A percentile compares a stretch with the other conserved stretches of the same genome.
Evolutionary conservation across 2,797 vertebrate species (phyloP).

Genomic region (Coregonus suidteri): DNA sequence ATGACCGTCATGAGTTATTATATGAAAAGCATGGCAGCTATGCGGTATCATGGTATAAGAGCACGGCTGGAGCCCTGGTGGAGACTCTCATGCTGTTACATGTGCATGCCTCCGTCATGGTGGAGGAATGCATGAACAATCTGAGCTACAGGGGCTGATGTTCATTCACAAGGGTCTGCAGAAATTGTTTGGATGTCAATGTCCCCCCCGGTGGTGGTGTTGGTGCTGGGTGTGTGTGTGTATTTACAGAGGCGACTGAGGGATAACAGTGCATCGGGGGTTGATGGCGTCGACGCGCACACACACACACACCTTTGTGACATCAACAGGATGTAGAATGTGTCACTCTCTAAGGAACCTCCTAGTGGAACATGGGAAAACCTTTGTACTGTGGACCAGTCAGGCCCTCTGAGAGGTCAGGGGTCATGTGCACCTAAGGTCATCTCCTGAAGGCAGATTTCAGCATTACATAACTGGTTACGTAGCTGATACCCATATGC

Average conservation of each 20-base stretch:
- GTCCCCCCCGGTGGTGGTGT: not conserved
- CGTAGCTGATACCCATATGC: not conserved
- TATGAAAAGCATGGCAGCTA: not conserved
- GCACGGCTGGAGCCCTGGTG: not conserved
- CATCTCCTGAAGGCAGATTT: too few relatives aligned
- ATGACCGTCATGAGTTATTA: not conserved
- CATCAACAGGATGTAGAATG: constrained; percentile 48
- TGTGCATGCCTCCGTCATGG: constrained; percentile 33
- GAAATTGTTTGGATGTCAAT: constrained; percentile 22
- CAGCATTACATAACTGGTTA: not conserved
- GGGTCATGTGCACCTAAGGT: not conserved
- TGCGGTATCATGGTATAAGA: not conserved
- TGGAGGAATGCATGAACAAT: constrained; percentile 46
- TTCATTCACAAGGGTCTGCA: constrained; percentile 27
- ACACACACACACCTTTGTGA: constrained; percentile 22
- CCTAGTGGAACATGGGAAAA: constrained; percentile 28
- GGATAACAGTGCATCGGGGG: not conserved
- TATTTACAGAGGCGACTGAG: not conserved
- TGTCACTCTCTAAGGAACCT: constrained; percentile 37
- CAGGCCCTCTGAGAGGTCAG: constrained; percentile 22
- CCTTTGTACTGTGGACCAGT: constrained; percentile 31
- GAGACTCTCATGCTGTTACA: constrained; percentile 8
- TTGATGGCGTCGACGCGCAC: not conserved
- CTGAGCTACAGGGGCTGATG: constrained; percentile 24
- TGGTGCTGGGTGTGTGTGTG: not conserved